Percentiles rank a stretch among this genome's conserved stretches.
Evolutionary conservation across 1,140 invertebrate genomes (phyloP).

Genomic region (Pentalonia nigronervosa): DNA sequence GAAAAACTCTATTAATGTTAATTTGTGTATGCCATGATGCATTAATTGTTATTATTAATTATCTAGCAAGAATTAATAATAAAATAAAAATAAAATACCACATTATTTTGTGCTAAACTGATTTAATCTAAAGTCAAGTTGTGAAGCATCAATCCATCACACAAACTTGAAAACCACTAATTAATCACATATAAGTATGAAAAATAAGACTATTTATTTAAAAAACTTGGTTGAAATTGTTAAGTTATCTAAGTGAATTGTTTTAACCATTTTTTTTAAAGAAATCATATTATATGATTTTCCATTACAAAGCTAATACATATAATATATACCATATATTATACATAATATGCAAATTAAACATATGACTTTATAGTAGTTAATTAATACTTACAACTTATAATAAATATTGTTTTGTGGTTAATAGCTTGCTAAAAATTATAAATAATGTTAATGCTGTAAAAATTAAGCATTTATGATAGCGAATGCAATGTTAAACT

Average conservation of each 20-base stretch:
- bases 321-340: not conserved
- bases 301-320: not conserved
- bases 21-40: not conserved
- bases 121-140: not conserved
- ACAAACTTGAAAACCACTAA: not conserved
- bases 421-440: not conserved
- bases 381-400: not conserved
- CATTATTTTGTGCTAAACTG: not conserved
- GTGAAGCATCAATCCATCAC: not conserved
- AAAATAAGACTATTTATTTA: not conserved
- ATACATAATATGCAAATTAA: not conserved
- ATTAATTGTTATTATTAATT: not conserved
- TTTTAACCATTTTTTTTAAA: not conserved
- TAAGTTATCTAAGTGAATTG: not conserved
- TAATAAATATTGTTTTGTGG: not conserved
- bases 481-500: conserved; percentile 32
- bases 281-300: not conserved
- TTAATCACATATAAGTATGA: not conserved
- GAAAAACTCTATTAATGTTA: not conserved
- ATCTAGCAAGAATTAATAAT: not conserved
- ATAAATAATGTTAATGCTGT: conserved; percentile 40
- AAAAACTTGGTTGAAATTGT: not conserved
- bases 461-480: not conserved
- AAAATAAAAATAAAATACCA: not conserved
- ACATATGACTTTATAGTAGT: not conserved